A percentile compares a stretch with the other conserved stretches of the same genome.
Conservation (phyloP, 2,888 invertebrate genomes). For the Drosophila affinis region DNA sequence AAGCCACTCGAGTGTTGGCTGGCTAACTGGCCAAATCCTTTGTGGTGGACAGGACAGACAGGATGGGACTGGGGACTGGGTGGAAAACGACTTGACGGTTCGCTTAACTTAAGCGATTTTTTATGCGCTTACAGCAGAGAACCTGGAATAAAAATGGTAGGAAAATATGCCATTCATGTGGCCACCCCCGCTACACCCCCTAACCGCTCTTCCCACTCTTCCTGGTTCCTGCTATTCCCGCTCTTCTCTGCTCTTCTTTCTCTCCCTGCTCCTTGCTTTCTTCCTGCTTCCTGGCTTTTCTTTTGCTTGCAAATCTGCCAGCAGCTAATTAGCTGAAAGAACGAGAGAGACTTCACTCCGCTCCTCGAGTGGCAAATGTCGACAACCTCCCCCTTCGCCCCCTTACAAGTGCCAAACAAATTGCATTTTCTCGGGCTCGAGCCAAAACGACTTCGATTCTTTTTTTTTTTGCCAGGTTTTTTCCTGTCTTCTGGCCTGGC, state of each 20-base stretch:
- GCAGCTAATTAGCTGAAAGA: slow-evolving; percentile 69
- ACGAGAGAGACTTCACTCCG: slow-evolving; percentile 18
- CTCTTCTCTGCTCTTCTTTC: slow-evolving; percentile 18
- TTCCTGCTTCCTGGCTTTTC: background rate
- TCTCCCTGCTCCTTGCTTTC: background rate
- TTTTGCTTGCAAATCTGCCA: slow-evolving; percentile 61
- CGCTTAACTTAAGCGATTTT: slow-evolving; percentile 80
- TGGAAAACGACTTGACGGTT: slow-evolving; percentile 78
- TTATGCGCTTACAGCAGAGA: slow-evolving; percentile 59
- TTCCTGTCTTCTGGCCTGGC: slow-evolving; percentile 8
- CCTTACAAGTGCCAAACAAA: slow-evolving; percentile 61
- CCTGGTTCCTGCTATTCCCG: slow-evolving; percentile 1
- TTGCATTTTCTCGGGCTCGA: slow-evolving; percentile 51
- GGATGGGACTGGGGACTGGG: no score
- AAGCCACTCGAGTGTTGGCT: slow-evolving; percentile 69
- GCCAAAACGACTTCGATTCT: background rate
- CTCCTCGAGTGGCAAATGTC: slow-evolving; percentile 66
- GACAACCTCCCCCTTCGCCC: slow-evolving; percentile 63
- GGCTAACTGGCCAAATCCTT: slow-evolving; percentile 78
- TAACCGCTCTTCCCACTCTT: background rate
- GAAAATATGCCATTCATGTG: slow-evolving; percentile 57
- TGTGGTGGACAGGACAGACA: slow-evolving; percentile 64
- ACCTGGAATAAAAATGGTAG: background rate
- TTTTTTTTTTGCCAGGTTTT: slow-evolving; percentile 5
- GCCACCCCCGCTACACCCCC: no score